phyloP scores from a whole-genome alignment of 2,113 vertebrate genomes.

The Microcebus tavaratra region DNA sequence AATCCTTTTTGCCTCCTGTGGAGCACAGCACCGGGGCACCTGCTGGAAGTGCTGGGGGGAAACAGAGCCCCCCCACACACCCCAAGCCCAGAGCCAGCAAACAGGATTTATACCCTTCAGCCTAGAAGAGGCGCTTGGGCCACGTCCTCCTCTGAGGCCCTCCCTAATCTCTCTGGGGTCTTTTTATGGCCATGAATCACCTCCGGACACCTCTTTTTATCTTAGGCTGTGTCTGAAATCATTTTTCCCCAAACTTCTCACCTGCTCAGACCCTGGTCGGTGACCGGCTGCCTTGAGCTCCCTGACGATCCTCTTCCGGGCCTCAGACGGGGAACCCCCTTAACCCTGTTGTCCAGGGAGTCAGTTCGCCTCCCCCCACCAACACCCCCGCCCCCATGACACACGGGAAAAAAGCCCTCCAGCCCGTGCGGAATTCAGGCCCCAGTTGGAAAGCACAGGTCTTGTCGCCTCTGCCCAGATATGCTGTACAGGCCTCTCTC shows the following conservation, averaged over 20 bases:
- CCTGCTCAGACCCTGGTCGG: background rate
- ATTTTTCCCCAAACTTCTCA: background rate
- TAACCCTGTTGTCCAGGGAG: background rate
- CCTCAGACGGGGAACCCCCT: background rate
- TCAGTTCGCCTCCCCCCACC: too few species aligned
- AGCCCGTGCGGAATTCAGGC: accelerated
- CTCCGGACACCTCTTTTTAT: background rate
- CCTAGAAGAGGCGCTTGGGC: too few species aligned
- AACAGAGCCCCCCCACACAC: background rate
- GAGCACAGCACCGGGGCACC: background rate
- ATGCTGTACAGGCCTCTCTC: too few species aligned
- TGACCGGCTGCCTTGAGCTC: background rate
- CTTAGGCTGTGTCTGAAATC: background rate
- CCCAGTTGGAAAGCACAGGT: accelerated
- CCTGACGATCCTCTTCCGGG: background rate
- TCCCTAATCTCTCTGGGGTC: background rate
- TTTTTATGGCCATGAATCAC: background rate
- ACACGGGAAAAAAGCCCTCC: background rate
- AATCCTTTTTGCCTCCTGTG: background rate
- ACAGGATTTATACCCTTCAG: too few species aligned
- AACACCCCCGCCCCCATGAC: too few species aligned
- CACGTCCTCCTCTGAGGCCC: background rate
- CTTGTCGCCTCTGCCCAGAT: background rate
- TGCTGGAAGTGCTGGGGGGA: background rate
- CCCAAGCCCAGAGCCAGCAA: background rate